Base-by-base conservation (phyloP, 2,113 vertebrate species). In the Paracanthobrama guichenoti region DNA sequence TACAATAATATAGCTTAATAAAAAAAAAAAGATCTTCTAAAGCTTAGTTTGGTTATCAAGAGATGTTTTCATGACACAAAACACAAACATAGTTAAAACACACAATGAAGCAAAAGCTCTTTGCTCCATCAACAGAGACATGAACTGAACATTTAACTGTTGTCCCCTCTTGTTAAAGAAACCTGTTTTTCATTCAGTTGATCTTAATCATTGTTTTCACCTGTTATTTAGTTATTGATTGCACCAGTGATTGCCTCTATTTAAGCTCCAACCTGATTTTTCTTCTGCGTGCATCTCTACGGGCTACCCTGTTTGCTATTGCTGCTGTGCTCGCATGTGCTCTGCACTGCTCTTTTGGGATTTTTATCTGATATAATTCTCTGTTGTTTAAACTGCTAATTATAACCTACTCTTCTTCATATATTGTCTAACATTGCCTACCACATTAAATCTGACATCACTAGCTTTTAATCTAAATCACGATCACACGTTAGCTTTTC, bases 211-310 rank as follows among this genome's bases (percentile, higher is more conserved):
- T 42, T 42, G 53, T 39, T 35, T 77, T 57, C 28, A 39, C 9
- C 31, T n/a, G 50, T n/a, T 77, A 77, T 77, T 77, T 16, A 57
- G 5, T 39, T 77, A 77, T 57, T 42, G 53, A 16, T 31, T 77
- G 12, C 53, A 59, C 12, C 11, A n/a, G 11, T 39, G 75, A 59
- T 77, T 59, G 31, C 11, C 28, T 4, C 31, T 39, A 24, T 77
- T 77, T 39, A 39, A 77, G 20, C 53, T 77, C 53, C 6, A 0
- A 6, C 24, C 20, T 77, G 31, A 77, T 77, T 77, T 76, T 59
- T 74, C 44, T 3, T 28, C 11, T 59, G n/a, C n/a, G 75, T 59
- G 31, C 35, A 35, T 35, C 35, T n/a, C n/a, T n/a, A n/a, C n/a
- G n/a, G n/a, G n/a, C n/a, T n/a, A n/a, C n/a, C n/a, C n/a, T n/a